These are phyloP conservation scores for Cephus rjabovi DNA, from an alignment of 2,888 invertebrate species.

Conservation along the genomic window DNA sequence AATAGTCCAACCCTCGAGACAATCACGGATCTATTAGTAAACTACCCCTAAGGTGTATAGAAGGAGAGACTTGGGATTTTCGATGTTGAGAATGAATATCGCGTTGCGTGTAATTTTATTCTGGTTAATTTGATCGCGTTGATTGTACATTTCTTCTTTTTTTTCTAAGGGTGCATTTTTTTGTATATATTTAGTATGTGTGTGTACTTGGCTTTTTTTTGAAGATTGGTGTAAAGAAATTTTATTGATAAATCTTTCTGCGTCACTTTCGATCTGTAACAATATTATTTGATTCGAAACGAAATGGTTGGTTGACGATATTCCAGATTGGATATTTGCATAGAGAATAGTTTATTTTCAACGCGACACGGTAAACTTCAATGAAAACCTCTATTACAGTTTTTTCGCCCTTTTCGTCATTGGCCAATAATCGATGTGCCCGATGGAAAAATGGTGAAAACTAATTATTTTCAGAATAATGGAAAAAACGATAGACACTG, in stretches of 20 bases:
- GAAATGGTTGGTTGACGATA: background rate
- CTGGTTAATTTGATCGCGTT: background rate
- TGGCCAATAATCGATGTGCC: constrained; percentile 55
- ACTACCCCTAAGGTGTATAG: background rate
- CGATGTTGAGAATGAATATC: background rate
- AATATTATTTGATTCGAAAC: background rate
- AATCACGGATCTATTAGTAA: constrained; percentile 18
- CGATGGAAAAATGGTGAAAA: constrained; percentile 55
- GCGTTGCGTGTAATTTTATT: background rate
- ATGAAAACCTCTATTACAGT: constrained; percentile 59
- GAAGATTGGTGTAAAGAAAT: background rate
- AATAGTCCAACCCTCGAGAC: constrained; percentile 18
- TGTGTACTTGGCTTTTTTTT: background rate
- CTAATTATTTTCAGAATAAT: constrained; percentile 44
- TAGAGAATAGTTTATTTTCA: background rate
- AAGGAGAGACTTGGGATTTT: background rate
- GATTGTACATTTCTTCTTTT: background rate
- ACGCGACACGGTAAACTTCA: constrained; percentile 52
- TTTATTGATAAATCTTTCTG: background rate
- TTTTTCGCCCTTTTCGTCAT: constrained; percentile 41
- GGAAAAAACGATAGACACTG: constrained; percentile 26
- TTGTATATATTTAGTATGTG: background rate
- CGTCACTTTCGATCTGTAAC: background rate
- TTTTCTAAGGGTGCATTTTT: background rate
- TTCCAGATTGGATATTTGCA: background rate